Conservation (phyloP, 1,140 invertebrate species). For the Penaeus chinensis region DNA sequence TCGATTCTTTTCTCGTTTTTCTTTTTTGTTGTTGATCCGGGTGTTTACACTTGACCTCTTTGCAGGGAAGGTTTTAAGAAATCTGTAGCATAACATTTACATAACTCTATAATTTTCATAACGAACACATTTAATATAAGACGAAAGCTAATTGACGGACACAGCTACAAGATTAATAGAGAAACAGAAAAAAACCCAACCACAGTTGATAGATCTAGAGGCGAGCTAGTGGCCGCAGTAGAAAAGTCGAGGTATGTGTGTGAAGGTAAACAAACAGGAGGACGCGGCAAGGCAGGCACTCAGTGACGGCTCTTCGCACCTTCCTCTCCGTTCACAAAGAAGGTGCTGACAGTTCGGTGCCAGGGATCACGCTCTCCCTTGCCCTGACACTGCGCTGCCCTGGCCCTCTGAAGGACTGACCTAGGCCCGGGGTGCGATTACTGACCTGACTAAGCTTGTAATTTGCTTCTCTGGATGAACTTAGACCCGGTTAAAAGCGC, state of each 20-base stretch:
- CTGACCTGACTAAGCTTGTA: too few species aligned
- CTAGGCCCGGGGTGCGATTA: too few species aligned
- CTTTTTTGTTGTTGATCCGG: background rate
- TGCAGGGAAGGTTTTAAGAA: too few species aligned
- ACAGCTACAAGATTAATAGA: background rate
- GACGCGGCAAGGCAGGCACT: conserved; percentile 35
- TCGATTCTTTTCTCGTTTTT: background rate
- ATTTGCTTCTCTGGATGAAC: too few species aligned
- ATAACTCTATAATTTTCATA: too few species aligned
- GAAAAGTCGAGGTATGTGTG: conserved; percentile 11
- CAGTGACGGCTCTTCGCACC: conserved; percentile 35
- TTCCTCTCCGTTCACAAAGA: conserved; percentile 42
- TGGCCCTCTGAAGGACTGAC: too few species aligned
- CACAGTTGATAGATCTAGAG: background rate
- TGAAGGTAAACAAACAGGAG: conserved; percentile 34
- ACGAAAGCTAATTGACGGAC: background rate
- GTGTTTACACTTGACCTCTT: too few species aligned
- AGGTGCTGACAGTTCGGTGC: conserved; percentile 32
- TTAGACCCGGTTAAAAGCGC: too few species aligned
- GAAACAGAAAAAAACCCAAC: background rate
- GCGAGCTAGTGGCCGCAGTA: background rate
- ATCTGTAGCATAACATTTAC: too few species aligned
- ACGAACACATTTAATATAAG: background rate
- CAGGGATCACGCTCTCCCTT: background rate
- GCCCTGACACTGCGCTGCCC: too few species aligned